Evolutionary conservation across 2,113 vertebrate genomes (phyloP).

Genomic region (Mastomys natalensis): DNA sequence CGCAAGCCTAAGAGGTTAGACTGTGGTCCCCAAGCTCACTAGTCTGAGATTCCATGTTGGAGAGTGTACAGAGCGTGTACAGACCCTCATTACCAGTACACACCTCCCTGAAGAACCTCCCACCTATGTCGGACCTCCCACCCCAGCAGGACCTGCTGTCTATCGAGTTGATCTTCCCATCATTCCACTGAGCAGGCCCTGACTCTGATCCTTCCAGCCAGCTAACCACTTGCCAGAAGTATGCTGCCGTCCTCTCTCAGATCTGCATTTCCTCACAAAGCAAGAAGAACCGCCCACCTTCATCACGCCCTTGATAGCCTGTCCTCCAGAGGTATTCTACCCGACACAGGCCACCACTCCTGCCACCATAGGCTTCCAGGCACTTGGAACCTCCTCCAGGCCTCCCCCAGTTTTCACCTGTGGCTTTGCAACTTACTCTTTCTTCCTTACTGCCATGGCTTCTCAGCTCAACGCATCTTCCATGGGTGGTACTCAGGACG

Average conservation of each 20-base stretch:
- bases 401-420: background rate
- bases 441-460: background rate
- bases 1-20: conserved; percentile 35
- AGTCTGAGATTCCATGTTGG: conserved; percentile 72
- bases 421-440: conserved; percentile 40
- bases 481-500: accelerated
- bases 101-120: background rate
- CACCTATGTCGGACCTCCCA: background rate
- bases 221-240: background rate
- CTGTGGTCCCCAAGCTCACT: conserved; percentile 11
- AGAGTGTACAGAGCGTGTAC: conserved; percentile 35
- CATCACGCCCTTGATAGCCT: background rate
- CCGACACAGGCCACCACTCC: background rate
- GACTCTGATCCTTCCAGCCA: background rate
- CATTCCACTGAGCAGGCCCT: background rate
- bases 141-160: background rate
- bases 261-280: background rate
- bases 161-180: background rate
- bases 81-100: background rate
- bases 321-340: background rate
- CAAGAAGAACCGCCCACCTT: background rate
- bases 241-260: background rate
- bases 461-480: background rate
- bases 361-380: background rate
- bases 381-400: background rate